Conservation (phyloP, 2,113 vertebrate genomes). For the Megalops atlanticus region DNA sequence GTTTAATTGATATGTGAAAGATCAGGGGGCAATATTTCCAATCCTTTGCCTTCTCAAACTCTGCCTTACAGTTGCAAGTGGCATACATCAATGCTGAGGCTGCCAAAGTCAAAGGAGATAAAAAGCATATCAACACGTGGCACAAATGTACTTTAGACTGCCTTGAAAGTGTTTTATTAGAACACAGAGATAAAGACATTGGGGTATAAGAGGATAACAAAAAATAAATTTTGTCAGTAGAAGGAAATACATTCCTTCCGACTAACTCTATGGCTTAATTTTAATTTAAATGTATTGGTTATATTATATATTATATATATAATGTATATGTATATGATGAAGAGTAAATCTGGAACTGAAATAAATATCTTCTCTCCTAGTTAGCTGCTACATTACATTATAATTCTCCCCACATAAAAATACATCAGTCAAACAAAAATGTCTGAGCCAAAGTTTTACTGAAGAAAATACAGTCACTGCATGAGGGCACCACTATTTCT, state of each 20-base stretch:
- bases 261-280: not conserved
- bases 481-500: slow-evolving; percentile 11
- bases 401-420: not conserved
- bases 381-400: not conserved
- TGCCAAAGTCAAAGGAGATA: not conserved
- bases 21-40: not conserved
- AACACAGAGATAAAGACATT: no score
- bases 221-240: not conserved
- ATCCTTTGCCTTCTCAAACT: not conserved
- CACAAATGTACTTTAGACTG: no score
- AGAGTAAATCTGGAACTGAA: not conserved
- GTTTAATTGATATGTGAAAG: not conserved
- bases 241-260: not conserved
- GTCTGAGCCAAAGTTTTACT: not conserved
- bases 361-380: not conserved
- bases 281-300: not conserved
- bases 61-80: not conserved
- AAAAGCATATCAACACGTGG: no score
- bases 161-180: no score
- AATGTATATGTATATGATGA: no score
- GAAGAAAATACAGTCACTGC: not conserved
- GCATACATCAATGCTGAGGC: not conserved
- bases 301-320: no score
- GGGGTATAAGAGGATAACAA: no score
- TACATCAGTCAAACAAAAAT: not conserved